Base-by-base conservation (phyloP, 2,113 vertebrate genomes). In the Smithornis capensis region DNA sequence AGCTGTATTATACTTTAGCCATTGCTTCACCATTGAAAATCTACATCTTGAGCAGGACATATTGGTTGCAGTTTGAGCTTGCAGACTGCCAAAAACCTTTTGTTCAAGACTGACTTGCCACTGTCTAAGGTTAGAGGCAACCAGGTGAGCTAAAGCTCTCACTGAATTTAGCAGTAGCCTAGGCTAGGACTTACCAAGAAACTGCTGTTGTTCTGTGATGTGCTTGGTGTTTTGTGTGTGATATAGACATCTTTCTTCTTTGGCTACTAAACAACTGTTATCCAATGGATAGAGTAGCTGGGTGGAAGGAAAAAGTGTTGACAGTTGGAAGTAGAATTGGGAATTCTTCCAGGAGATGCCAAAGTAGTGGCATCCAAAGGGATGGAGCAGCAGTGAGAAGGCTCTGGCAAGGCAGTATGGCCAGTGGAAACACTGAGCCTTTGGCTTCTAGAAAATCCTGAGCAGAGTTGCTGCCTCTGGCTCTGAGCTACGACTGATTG, bases 161-260 rank as follows among this genome's bases (percentile, higher is more conserved):
- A 16, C 23, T 81, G 47, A 70, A 53, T 83, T 80, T 67, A 45
- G 40, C 10, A 21, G 37, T 42, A 45, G n/a, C n/a, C 31, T 65
- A 22, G 21, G 13, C 60, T 53, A 1, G 19, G 27, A 33, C 23
- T 77, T 59, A 50, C 55, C 8, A 50, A 56, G 50, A 87, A 70
- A 27, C 21, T 33, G 47, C 53, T 88, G 71, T 12, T 82, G 31
- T 42, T 83, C 55, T 3, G 14, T 12, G 25, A 15, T 8, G 14
- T 4, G 5, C 44, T 31, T 84, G 78, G 56, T 12, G 14, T 68
- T 84, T 83, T 9, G 4, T 1, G 1, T 40, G 29, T 1, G 3
- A 49, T 7, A 1, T 4, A 31, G 10, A n/a, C 0, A 0, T 17
- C 53, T 74, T 77, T 57, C 35, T 62, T 11, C 75, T 80, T 47